These are phyloP conservation scores for Zonotrichia albicollis DNA, from an alignment of 2,797 vertebrate genomes.

Conservation along the genomic window DNA sequence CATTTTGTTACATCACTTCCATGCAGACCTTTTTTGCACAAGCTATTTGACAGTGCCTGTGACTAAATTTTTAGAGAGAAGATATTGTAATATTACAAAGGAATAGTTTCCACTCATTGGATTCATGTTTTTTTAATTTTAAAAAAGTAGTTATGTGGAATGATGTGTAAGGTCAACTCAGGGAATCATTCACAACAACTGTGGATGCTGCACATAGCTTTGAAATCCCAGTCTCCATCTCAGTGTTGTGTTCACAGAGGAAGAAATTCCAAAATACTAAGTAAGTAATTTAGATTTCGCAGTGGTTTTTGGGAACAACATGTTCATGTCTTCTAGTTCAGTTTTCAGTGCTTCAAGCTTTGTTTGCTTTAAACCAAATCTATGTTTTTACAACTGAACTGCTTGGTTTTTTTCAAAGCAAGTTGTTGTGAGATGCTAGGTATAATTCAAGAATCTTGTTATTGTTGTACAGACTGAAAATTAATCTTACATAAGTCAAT, in stretches of 20 bases:
- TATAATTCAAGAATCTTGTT: background rate
- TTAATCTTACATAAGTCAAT: background rate
- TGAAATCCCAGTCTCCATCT: background rate
- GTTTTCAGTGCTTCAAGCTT: background rate
- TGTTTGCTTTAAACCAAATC: background rate
- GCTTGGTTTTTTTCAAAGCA: background rate
- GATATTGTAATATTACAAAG: background rate
- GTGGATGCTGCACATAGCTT: background rate
- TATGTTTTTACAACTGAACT: background rate
- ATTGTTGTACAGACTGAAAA: background rate
- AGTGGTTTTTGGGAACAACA: background rate
- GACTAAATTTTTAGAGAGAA: background rate
- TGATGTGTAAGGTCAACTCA: background rate
- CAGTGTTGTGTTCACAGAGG: background rate
- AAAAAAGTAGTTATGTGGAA: background rate
- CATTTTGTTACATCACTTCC: background rate
- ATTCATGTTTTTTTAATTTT: background rate
- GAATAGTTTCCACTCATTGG: background rate
- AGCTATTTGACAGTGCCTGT: background rate
- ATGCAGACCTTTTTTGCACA: background rate
- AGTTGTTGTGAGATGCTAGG: background rate
- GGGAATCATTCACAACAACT: background rate
- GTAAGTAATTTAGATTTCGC: background rate
- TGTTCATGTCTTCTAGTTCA: background rate
- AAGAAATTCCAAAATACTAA: background rate